phyloP scores from a whole-genome alignment of 2,113 vertebrate genomes.

The Charina bottae region DNA sequence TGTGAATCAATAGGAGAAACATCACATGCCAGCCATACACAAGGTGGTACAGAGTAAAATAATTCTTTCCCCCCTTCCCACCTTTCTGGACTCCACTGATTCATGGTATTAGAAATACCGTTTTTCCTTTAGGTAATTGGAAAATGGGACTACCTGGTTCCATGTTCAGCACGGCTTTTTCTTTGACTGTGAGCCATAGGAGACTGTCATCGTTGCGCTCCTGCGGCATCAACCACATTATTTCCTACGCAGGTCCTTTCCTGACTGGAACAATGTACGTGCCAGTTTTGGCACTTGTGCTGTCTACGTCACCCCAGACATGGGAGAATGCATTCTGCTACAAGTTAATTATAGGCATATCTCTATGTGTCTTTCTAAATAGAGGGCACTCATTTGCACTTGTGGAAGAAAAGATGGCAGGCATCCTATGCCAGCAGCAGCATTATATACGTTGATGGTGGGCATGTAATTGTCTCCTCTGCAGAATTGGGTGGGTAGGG shows the following conservation, averaged over 20 bases:
- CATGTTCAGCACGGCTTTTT: no score
- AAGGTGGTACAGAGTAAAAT: background rate
- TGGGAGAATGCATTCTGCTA: background rate
- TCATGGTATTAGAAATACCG: background rate
- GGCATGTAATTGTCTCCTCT: background rate
- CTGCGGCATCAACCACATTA: background rate
- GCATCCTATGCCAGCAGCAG: background rate
- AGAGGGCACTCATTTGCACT: background rate
- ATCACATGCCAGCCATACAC: background rate
- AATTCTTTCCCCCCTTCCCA: background rate
- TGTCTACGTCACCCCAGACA: background rate
- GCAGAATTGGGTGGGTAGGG: background rate
- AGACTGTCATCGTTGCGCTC: background rate
- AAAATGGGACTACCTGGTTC: background rate
- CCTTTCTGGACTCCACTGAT: background rate
- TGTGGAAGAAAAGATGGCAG: background rate
- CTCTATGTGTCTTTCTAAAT: background rate
- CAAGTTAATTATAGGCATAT: background rate
- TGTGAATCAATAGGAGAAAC: conserved; percentile 11
- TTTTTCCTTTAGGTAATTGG: background rate
- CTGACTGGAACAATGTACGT: background rate
- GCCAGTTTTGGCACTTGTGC: background rate
- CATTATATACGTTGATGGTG: background rate
- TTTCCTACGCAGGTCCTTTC: background rate
- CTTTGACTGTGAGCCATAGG: background rate